phyloP scores from a whole-genome alignment of 2,113 vertebrate species.

The Sebastes fasciatus region DNA sequence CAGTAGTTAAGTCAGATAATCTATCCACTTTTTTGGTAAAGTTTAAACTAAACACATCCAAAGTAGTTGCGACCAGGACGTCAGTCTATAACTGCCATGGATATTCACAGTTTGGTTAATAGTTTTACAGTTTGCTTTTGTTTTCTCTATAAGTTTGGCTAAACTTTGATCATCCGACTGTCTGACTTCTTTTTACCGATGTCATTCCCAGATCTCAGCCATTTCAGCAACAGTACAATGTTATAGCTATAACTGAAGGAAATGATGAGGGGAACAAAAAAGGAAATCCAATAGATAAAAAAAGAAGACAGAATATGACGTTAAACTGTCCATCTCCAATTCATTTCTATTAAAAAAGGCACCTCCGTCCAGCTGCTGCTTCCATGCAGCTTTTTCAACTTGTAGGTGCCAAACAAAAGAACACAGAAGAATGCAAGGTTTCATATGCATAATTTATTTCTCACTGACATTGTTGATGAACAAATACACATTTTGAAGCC shows the following conservation, averaged over 20 bases:
- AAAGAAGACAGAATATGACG: background rate
- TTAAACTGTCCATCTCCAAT: background rate
- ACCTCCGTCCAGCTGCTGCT: background rate
- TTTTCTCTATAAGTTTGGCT: background rate
- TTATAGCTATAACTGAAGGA: background rate
- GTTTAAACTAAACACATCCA: too few species aligned
- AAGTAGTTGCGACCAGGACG: background rate
- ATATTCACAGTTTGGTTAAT: background rate
- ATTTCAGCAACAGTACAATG: background rate
- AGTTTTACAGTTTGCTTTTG: background rate
- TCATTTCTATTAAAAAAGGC: background rate
- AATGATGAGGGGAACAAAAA: background rate
- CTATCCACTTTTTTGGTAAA: background rate
- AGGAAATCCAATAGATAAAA: background rate
- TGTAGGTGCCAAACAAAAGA: slow-evolving; percentile 11
- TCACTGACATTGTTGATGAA: slow-evolving; percentile 36
- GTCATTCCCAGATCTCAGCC: background rate
- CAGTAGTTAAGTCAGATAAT: background rate
- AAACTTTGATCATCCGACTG: background rate
- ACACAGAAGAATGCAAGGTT: background rate
- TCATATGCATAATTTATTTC: slow-evolving; percentile 67
- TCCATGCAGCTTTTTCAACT: background rate
- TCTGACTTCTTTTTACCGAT: background rate
- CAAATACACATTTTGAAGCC: slow-evolving; percentile 43
- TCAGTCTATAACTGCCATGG: background rate